phyloP scores from a whole-genome alignment of 2,113 vertebrate species.

The Caracal caracal region DNA sequence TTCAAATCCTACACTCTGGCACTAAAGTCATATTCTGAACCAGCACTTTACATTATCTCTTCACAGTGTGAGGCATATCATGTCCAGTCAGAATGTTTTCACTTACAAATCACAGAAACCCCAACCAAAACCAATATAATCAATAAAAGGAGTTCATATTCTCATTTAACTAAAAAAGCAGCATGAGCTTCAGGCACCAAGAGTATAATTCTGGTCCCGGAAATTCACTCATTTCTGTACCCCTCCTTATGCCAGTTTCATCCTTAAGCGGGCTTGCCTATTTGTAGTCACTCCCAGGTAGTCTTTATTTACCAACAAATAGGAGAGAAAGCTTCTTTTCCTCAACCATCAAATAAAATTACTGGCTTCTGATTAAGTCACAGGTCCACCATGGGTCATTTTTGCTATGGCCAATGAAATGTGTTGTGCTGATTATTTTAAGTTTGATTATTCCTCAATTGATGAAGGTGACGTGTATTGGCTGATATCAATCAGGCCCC shows the following conservation, averaged over 20 bases:
- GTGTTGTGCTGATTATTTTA: background rate
- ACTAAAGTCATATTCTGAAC: background rate
- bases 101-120: slow-evolving; percentile 12
- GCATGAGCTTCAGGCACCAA: background rate
- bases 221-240: background rate
- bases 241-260: background rate
- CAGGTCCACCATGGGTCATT: too few relatives aligned
- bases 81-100: background rate
- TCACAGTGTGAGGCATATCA: background rate
- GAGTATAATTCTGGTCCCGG: background rate
- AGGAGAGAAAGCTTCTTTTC: background rate
- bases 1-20: background rate
- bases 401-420: background rate
- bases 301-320: background rate
- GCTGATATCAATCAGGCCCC: background rate
- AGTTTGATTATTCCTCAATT: background rate
- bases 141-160: background rate
- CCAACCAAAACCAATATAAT: background rate
- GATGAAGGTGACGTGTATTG: background rate
- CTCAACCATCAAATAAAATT: background rate
- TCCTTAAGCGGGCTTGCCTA: background rate
- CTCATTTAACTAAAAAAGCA: background rate
- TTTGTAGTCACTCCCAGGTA: background rate
- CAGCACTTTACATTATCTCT: background rate
- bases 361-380: background rate